Evolutionary conservation across 2,113 vertebrate species (phyloP).

Genomic region (Hylia prasina): DNA sequence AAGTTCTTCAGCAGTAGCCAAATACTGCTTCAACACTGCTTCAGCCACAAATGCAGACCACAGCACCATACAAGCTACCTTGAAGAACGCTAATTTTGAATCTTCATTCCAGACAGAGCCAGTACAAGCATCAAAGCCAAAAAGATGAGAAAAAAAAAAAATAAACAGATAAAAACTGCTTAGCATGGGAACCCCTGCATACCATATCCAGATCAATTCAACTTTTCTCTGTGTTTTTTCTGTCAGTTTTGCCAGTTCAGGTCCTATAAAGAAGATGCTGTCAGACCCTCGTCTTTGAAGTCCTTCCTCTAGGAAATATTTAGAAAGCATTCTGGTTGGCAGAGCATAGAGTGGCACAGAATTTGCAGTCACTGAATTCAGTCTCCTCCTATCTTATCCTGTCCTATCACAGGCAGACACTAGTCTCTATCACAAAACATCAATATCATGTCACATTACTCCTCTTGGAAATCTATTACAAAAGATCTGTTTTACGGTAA

Average conservation of each 20-base stretch:
- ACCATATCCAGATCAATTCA: background rate
- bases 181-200: background rate
- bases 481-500: background rate
- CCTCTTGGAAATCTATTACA: background rate
- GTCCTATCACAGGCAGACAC: background rate
- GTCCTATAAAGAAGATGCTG: background rate
- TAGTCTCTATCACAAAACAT: background rate
- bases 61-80: background rate
- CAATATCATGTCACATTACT: background rate
- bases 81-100: background rate
- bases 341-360: background rate
- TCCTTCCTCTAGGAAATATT: background rate
- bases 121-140: background rate
- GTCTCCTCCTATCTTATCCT: background rate
- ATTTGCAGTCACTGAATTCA: background rate
- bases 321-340: background rate
- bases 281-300: background rate
- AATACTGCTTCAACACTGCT: background rate
- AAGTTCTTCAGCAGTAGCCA: background rate
- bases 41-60: background rate
- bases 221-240: background rate
- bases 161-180: too few relatives aligned
- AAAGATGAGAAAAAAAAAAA: background rate
- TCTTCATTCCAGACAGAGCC: background rate
- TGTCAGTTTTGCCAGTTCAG: background rate